phyloP scores from a whole-genome alignment of 2,888 invertebrate genomes.

The Drosophila melanosoma region DNA sequence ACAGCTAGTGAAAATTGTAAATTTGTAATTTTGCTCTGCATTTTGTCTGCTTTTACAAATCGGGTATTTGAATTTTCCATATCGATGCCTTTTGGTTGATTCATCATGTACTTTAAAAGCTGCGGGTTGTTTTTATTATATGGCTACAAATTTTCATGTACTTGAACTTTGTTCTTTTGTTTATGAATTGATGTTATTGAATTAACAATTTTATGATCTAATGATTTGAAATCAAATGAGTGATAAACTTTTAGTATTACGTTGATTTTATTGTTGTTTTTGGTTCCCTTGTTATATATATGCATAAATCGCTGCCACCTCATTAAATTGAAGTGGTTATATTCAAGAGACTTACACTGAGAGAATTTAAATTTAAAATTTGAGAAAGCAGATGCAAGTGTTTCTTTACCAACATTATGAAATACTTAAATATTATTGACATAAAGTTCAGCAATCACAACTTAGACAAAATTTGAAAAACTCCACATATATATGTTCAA shows the following conservation, averaged over 20 bases:
- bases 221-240: conserved; percentile 70
- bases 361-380: background rate
- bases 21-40: background rate
- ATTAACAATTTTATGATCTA: conserved; percentile 67
- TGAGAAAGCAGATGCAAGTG: background rate
- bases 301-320: conserved; percentile 70
- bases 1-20: conserved; percentile 19
- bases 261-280: conserved; percentile 8
- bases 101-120: conserved; percentile 30
- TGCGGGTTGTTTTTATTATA: conserved; percentile 39
- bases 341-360: conserved; percentile 25
- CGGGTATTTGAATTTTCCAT: conserved; percentile 37
- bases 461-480: background rate
- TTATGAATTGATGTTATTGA: conserved; percentile 37
- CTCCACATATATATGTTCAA: background rate
- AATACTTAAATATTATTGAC: background rate
- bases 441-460: background rate
- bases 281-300: conserved; percentile 14
- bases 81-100: conserved; percentile 30
- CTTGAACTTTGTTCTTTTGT: conserved; percentile 60
- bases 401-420: background rate
- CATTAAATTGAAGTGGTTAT: conserved; percentile 60
- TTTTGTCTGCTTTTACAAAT: conserved; percentile 4
- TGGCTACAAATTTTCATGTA: conserved; percentile 48
- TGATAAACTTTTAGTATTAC: conserved; percentile 42